phyloP scores from a whole-genome alignment of 2,113 vertebrate genomes.

The Apistogramma diplotaenia region DNA sequence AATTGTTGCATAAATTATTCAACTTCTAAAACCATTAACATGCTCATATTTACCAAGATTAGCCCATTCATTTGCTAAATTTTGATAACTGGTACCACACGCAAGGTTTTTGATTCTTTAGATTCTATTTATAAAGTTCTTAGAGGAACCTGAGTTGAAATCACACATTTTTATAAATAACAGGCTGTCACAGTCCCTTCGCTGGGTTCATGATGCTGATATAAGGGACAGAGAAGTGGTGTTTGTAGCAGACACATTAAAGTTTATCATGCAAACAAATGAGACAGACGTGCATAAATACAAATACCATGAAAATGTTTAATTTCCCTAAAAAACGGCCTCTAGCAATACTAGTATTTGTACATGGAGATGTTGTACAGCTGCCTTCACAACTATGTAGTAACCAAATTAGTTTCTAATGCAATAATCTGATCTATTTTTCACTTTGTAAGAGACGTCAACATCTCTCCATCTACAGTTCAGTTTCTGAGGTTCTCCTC shows the following conservation, averaged over 20 bases:
- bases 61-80: neutral
- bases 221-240: neutral
- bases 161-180: too few relatives aligned
- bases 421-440: neutral
- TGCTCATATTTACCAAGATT: neutral
- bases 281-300: neutral
- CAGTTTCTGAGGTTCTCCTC: neutral
- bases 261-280: neutral
- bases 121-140: neutral
- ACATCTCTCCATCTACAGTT: neutral
- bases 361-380: neutral
- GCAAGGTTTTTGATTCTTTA: neutral
- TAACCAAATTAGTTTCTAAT: neutral
- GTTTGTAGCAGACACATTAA: neutral
- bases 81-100: neutral
- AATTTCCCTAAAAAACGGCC: neutral
- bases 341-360: neutral
- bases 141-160: too few relatives aligned
- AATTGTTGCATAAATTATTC: neutral
- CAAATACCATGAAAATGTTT: neutral
- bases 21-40: neutral
- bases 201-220: neutral
- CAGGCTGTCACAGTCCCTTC: too few relatives aligned
- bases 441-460: neutral
- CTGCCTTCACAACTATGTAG: neutral